Evolutionary conservation across 2,888 invertebrate genomes (phyloP).

Genomic region (Leistus spinibarbis): DNA sequence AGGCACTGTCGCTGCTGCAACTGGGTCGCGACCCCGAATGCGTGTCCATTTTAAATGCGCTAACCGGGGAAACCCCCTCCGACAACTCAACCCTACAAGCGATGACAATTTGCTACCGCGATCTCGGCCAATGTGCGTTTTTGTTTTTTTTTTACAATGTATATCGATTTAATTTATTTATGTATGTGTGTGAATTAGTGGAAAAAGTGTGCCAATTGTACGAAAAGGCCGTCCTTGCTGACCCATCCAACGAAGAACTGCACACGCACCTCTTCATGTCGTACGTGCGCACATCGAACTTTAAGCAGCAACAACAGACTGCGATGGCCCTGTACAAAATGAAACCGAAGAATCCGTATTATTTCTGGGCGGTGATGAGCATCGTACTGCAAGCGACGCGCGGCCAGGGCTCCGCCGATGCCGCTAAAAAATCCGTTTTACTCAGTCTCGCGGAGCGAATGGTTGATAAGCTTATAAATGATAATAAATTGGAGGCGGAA

Average conservation of each 20-base stretch:
- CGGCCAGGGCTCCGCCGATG: conserved; percentile 59
- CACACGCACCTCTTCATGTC: conserved; percentile 95
- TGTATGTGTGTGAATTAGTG: conserved; percentile 65
- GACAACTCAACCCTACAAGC: conserved; percentile 96
- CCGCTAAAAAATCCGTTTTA: conserved; percentile 70
- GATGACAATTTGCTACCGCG: conserved; percentile 93
- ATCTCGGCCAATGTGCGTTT: conserved; percentile 85
- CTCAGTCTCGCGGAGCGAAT: conserved; percentile 91
- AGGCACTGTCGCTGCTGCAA: conserved; percentile 88
- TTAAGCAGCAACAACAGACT: conserved; percentile 86
- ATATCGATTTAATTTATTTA: conserved; percentile 23
- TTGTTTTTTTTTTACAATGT: neutral
- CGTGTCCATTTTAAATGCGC: conserved; percentile 72
- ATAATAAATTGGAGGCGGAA: conserved; percentile 89
- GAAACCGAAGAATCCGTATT: conserved; percentile 93
- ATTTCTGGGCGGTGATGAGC: conserved; percentile 98
- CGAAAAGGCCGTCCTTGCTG: conserved; percentile 84
- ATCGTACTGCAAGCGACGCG: conserved; percentile 85
- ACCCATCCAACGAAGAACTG: conserved; percentile 89
- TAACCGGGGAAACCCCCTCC: conserved; percentile 79
- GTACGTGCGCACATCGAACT: conserved; percentile 88
- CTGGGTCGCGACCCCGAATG: conserved; percentile 86
- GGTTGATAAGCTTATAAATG: conserved; percentile 87
- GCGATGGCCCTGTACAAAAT: conserved; percentile 91
- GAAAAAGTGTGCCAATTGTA: conserved; percentile 88